These are phyloP conservation scores for Conus ventricosus DNA, from an alignment of 1,140 invertebrate species.

Conservation along the genomic window DNA sequence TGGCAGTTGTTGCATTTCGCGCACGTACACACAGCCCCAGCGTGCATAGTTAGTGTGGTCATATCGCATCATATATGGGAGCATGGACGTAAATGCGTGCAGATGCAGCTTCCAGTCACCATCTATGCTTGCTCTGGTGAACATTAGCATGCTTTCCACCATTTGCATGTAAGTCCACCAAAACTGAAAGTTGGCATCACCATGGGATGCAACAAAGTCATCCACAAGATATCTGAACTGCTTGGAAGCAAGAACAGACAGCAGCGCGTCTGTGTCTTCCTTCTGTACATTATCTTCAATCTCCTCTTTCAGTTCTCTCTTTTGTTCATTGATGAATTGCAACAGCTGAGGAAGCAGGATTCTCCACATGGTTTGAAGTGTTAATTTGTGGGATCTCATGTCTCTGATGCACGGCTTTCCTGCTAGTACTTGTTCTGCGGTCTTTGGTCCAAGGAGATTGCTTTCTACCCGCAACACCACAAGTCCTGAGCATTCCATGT, in stretches of 20 bases:
- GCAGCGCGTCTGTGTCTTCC: neutral
- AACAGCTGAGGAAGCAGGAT: neutral
- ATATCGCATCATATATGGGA: too few species aligned
- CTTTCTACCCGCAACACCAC: neutral
- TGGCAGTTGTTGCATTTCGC: constrained; percentile 18
- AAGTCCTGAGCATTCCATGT: neutral
- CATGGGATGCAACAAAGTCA: neutral
- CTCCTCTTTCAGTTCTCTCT: neutral
- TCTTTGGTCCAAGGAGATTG: neutral
- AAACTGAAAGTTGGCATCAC: neutral
- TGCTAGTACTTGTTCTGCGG: neutral
- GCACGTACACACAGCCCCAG: constrained; percentile 9
- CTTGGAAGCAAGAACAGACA: neutral
- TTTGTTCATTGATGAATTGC: neutral
- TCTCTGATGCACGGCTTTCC: neutral
- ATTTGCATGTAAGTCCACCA: neutral
- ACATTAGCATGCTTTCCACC: neutral
- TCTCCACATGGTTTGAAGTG: neutral
- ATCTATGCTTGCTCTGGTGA: too few species aligned
- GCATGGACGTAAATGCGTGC: too few species aligned
- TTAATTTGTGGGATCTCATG: neutral
- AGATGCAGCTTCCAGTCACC: too few species aligned
- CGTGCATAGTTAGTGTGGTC: neutral
- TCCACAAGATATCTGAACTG: constrained; percentile 11
- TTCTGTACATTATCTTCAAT: neutral